A percentile compares a stretch with the other conserved stretches of the same genome.
Conservation (phyloP, 2,888 invertebrate species). For the Anodontia alba region DNA sequence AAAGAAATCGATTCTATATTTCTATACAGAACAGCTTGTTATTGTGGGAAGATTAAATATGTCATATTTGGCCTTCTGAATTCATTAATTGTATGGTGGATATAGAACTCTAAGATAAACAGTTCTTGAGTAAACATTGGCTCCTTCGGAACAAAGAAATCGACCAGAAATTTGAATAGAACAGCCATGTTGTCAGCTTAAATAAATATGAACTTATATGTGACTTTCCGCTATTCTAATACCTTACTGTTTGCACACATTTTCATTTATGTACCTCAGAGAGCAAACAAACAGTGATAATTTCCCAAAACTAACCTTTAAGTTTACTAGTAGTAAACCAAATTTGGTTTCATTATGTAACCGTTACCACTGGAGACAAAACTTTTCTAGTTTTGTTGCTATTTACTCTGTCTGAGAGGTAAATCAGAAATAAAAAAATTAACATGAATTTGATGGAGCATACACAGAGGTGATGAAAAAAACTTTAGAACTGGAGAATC, state of each 20-base stretch:
- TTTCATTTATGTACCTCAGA: not conserved
- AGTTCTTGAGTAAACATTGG: constrained; percentile 13
- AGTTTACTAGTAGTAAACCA: too few species aligned
- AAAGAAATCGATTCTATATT: constrained; percentile 1
- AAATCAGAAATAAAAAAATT: too few species aligned
- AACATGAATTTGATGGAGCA: too few species aligned
- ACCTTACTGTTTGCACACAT: constrained; percentile 2
- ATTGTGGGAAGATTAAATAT: constrained; percentile 14
- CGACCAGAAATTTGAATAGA: constrained; percentile 10
- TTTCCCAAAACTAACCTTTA: not conserved
- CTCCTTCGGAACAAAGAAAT: not conserved
- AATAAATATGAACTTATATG: constrained; percentile 13
- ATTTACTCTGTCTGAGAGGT: too few species aligned
- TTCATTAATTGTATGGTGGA: constrained; percentile 16
- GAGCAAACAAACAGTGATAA: constrained; percentile 4
- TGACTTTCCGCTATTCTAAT: constrained; percentile 12
- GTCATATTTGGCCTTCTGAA: constrained; percentile 19
- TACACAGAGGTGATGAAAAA: too few species aligned
- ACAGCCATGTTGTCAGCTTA: constrained; percentile 6
- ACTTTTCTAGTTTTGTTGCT: too few species aligned
- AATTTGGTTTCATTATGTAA: too few species aligned
- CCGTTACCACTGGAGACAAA: too few species aligned
- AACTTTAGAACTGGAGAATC: too few species aligned
- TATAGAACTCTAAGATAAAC: constrained; percentile 17
- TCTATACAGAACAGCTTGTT: not conserved